Evolutionary conservation across 2,888 invertebrate species (phyloP).

Genomic region (Neoaliturus tenellus): DNA sequence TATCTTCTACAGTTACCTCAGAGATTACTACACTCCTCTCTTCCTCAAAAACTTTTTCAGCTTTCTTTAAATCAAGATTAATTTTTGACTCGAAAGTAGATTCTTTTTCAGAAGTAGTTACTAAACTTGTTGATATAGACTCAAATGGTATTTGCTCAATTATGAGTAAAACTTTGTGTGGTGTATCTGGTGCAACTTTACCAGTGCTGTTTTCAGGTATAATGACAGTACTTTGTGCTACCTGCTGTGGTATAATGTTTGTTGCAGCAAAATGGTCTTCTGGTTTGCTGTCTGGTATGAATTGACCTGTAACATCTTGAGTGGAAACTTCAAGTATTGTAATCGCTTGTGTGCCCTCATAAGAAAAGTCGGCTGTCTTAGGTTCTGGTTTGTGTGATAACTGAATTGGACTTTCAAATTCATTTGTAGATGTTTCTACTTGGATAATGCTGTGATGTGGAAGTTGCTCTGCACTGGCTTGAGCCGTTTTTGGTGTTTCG

Average conservation of each 20-base stretch:
- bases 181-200: slow-evolving; percentile 66
- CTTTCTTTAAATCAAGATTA: slow-evolving; percentile 69
- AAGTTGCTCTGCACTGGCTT: slow-evolving; percentile 66
- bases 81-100: slow-evolving; percentile 69
- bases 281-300: slow-evolving; percentile 66
- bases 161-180: slow-evolving; percentile 69
- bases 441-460: slow-evolving; percentile 70
- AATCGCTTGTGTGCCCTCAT: slow-evolving; percentile 69
- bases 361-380: slow-evolving; percentile 66
- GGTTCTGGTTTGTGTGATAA: slow-evolving; percentile 69
- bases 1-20: slow-evolving; percentile 71
- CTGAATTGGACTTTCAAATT: slow-evolving; percentile 70
- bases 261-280: slow-evolving; percentile 69
- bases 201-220: slow-evolving; percentile 70
- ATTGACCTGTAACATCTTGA: slow-evolving; percentile 73
- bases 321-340: slow-evolving; percentile 72
- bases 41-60: slow-evolving; percentile 69
- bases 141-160: slow-evolving; percentile 74
- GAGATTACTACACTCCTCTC: slow-evolving; percentile 70
- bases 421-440: slow-evolving; percentile 62
- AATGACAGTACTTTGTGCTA: slow-evolving; percentile 74
- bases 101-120: slow-evolving; percentile 72
- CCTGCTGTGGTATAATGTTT: slow-evolving; percentile 71
- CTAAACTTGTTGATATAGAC: slow-evolving; percentile 76
- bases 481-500: slow-evolving; percentile 69